A percentile compares a stretch with the other conserved stretches of the same genome.
phyloP scores from a whole-genome alignment of 2,888 invertebrate species.

The Caenorhabditis panamensis region DNA sequence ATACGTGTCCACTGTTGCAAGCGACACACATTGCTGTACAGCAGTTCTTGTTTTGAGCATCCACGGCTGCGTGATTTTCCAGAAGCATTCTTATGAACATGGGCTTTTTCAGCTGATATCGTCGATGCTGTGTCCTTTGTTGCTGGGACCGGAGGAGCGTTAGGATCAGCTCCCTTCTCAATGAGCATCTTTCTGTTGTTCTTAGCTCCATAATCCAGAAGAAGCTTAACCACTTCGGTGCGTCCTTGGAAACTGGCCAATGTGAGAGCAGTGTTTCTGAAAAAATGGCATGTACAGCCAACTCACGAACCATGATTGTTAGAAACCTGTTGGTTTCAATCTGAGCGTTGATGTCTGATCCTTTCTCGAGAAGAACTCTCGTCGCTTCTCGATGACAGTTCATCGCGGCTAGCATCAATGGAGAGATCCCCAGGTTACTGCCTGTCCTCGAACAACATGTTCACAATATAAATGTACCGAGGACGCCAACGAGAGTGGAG shows the following conservation, averaged over 20 bases:
- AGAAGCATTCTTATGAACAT: constrained; percentile 85
- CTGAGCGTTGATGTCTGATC: constrained; percentile 96
- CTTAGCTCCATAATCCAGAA: constrained; percentile 97
- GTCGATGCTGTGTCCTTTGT: constrained; percentile 98
- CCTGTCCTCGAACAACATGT: constrained; percentile 88
- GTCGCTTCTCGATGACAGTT: constrained; percentile 97
- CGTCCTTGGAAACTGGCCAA: constrained; percentile 87
- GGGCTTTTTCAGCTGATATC: constrained; percentile 99
- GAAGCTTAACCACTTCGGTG: constrained; percentile 96
- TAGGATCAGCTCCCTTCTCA: constrained; percentile 97
- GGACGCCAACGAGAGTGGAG: constrained; percentile 97
- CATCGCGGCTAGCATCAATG: constrained; percentile 99
- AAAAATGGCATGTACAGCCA: too few relatives aligned
- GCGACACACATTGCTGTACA: constrained; percentile 89
- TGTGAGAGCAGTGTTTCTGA: constrained; percentile 93
- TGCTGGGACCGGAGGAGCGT: constrained; percentile 97
- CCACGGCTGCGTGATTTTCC: constrained; percentile 85
- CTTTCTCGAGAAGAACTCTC: constrained; percentile 92
- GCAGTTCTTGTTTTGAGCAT: constrained; percentile 99
- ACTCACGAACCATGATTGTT: too few relatives aligned
- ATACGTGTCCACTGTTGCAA: constrained; percentile 95
- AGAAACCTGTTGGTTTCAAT: constrained; percentile 95
- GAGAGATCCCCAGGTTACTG: constrained; percentile 91
- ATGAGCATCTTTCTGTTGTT: constrained; percentile 93
- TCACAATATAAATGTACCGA: constrained; percentile 99